Percentiles rank a stretch among this genome's conserved stretches.
Evolutionary conservation across 1,140 invertebrate species (phyloP).

Genomic region (Anadara kagoshimensis): DNA sequence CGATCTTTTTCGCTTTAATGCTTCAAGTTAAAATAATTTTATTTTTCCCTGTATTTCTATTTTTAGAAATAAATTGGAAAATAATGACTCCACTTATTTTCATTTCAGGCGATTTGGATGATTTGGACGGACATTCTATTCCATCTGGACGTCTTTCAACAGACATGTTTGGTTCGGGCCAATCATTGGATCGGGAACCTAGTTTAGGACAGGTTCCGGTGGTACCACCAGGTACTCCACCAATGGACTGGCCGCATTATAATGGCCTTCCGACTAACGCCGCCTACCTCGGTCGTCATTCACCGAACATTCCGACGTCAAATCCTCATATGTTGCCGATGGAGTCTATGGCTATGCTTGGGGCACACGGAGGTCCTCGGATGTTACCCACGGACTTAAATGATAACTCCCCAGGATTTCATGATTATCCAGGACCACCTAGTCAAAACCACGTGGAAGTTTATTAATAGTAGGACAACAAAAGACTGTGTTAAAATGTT

Average conservation of each 20-base stretch:
- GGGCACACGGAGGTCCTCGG: constrained; percentile 34
- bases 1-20: too few species aligned
- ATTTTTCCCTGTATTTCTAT: too few species aligned
- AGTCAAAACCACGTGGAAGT: constrained; percentile 71
- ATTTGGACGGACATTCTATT: constrained; percentile 49
- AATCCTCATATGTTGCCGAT: constrained; percentile 58
- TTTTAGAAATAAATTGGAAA: not conserved
- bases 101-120: constrained; percentile 64
- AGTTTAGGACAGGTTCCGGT: constrained; percentile 60
- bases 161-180: constrained; percentile 58
- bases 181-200: constrained; percentile 63
- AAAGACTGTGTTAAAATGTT: not conserved
- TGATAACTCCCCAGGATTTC: constrained; percentile 58
- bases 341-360: constrained; percentile 53
- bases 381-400: constrained; percentile 61
- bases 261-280: constrained; percentile 37
- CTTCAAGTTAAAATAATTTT: too few species aligned
- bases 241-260: constrained; percentile 64
- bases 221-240: constrained; percentile 57
- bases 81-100: not conserved
- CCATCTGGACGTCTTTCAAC: constrained; percentile 59
- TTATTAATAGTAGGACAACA: constrained; percentile 50
- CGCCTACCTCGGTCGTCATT: constrained; percentile 59
- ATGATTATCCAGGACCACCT: constrained; percentile 61
- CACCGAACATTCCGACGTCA: constrained; percentile 54